Conservation (phyloP, 2,113 vertebrate species). For the Otolemur garnettii region DNA sequence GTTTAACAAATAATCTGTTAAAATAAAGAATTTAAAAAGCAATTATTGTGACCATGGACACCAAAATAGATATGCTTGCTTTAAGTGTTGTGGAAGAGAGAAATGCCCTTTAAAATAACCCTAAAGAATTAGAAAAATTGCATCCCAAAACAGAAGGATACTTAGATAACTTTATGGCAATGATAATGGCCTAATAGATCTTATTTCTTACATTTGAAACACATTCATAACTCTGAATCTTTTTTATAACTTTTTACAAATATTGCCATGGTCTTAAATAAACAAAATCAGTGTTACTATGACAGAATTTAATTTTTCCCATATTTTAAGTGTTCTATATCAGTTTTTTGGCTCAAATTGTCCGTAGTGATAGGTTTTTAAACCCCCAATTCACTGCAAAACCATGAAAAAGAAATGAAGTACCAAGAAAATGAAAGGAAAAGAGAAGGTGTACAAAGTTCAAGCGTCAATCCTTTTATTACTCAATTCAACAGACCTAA, state of each 20-base stretch:
- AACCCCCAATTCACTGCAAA: not conserved
- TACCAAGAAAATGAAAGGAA: not conserved
- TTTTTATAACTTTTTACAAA: conserved; percentile 27
- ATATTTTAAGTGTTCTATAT: not conserved
- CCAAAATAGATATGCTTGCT: not conserved
- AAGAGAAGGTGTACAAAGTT: not conserved
- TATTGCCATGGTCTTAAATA: not conserved
- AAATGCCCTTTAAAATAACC: not conserved
- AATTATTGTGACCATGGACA: not conserved
- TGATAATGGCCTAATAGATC: not conserved
- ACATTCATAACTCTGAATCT: conserved; percentile 2
- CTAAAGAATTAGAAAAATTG: conserved; percentile 15
- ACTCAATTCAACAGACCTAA: not conserved
- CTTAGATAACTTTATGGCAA: not conserved
- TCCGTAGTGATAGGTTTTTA: not conserved
- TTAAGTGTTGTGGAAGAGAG: not conserved
- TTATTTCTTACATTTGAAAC: conserved; percentile 35
- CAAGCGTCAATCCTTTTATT: not conserved
- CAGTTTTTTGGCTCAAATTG: not conserved
- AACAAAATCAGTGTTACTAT: not conserved
- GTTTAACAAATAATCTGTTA: conserved; percentile 58
- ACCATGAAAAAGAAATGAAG: not conserved
- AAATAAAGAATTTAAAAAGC: not conserved
- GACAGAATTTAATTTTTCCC: not conserved
- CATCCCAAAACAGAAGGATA: not conserved